Conservation (phyloP, 2,113 vertebrate genomes). For the Lethenteron reissneri region DNA sequence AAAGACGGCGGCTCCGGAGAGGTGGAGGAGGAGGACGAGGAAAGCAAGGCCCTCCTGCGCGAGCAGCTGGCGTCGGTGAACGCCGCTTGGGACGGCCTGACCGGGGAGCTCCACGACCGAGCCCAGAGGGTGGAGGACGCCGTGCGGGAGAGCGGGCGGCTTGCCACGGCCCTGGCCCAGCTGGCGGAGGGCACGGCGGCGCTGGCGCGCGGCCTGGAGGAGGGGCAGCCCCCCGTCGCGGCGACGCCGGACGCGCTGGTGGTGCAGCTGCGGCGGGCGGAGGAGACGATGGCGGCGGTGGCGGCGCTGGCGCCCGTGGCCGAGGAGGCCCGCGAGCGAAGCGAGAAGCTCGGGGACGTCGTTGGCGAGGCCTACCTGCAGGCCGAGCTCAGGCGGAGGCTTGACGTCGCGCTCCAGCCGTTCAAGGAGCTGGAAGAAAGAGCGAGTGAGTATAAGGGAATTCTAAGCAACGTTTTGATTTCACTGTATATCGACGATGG, state of each 20-base stretch:
- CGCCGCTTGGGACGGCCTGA: constrained; percentile 60
- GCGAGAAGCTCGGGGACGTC: constrained; percentile 48
- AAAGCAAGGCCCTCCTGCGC: constrained; percentile 26
- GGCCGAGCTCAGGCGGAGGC: constrained; percentile 66
- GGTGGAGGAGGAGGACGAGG: background rate
- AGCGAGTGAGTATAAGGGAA: constrained; percentile 35
- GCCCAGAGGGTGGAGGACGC: constrained; percentile 65
- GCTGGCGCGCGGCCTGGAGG: constrained; percentile 37
- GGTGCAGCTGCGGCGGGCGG: constrained; percentile 31
- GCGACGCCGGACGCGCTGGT: constrained; percentile 66
- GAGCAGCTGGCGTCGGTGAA: constrained; percentile 51
- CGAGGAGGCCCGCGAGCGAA: constrained; percentile 45
- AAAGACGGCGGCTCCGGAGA: background rate
- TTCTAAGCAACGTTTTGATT: too few relatives aligned
- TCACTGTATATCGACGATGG: too few relatives aligned
- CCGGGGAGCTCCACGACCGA: constrained; percentile 37
- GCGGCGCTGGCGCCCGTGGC: constrained; percentile 53
- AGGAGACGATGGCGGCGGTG: constrained; percentile 74
- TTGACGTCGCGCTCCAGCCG: constrained; percentile 52
- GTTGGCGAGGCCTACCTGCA: constrained; percentile 79
- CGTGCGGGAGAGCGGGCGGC: constrained; percentile 55
- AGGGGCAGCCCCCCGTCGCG: constrained; percentile 47
- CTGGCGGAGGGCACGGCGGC: constrained; percentile 45
- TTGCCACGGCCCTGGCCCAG: constrained; percentile 47
- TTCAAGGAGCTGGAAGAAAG: constrained; percentile 68